Conservation (phyloP, 2,888 invertebrate genomes). For the Oxycera nigricornis region DNA sequence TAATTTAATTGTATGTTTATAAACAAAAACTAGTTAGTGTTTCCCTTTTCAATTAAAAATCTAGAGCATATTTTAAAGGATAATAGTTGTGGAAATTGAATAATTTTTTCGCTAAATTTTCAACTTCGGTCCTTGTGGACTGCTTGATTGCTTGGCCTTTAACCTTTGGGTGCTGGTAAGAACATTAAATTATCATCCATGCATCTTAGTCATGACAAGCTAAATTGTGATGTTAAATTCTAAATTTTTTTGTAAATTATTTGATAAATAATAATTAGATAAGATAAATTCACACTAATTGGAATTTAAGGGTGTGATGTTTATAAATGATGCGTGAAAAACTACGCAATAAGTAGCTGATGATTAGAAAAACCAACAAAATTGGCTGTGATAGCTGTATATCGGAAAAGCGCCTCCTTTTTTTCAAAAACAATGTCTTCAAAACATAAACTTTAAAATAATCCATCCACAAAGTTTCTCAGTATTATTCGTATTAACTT, state of each 20-base stretch:
- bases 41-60: background rate
- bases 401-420: conserved; percentile 48
- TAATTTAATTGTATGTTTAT: background rate
- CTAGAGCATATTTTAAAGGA: background rate
- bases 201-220: conserved; percentile 43
- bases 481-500: conserved; percentile 17
- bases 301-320: conserved; percentile 17
- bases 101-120: background rate
- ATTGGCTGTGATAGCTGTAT: conserved; percentile 63
- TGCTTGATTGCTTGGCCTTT: too few relatives aligned
- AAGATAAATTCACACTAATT: background rate
- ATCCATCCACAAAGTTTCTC: background rate
- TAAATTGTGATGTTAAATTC: conserved; percentile 45
- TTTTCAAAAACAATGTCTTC: background rate
- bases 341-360: conserved; percentile 56
- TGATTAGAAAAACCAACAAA: conserved; percentile 51
- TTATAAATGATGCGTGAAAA: conserved; percentile 43
- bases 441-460: background rate
- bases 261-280: background rate
- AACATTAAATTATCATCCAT: background rate
- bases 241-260: conserved; percentile 33
- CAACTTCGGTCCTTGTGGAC: background rate
- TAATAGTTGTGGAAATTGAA: conserved; percentile 30
- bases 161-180: too few relatives aligned
- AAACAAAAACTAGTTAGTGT: background rate